A percentile compares a stretch with the other conserved stretches of the same genome.
phyloP scores from a whole-genome alignment of 2,888 invertebrate genomes.

The Graphium colonna region DNA sequence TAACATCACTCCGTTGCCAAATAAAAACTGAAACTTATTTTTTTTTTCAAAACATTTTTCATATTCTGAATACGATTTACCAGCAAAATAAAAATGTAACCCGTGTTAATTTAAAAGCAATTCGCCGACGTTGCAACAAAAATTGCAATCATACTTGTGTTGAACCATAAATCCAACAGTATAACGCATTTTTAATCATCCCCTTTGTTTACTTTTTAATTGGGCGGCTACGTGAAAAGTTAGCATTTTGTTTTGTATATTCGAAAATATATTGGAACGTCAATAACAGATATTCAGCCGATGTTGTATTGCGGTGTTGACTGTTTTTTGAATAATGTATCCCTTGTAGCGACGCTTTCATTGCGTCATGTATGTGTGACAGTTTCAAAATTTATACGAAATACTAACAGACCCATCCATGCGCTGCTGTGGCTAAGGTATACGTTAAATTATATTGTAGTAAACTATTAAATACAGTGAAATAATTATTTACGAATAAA shows the following conservation, averaged over 20 bases:
- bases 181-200: conserved; percentile 32
- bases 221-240: conserved; percentile 26
- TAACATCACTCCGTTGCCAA: too few relatives aligned
- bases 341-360: neutral
- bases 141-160: conserved; percentile 15
- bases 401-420: too few relatives aligned
- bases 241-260: conserved; percentile 26
- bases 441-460: too few relatives aligned
- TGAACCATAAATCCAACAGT: conserved; percentile 34
- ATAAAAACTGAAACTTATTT: too few relatives aligned
- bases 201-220: conserved; percentile 37
- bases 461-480: too few relatives aligned
- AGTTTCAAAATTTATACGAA: neutral
- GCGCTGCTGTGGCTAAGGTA: too few relatives aligned
- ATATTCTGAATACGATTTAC: too few relatives aligned
- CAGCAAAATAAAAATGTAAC: too few relatives aligned
- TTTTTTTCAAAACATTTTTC: too few relatives aligned
- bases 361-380: neutral
- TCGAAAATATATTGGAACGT: conserved; percentile 28
- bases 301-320: conserved; percentile 6
- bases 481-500: too few relatives aligned
- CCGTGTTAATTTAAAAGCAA: neutral
- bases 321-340: conserved; percentile 10
- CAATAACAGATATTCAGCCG: conserved; percentile 26
- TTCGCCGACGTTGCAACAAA: neutral